Percentiles rank a stretch among this genome's conserved stretches.
These are phyloP conservation scores for Leptinotarsa haldemani DNA, from an alignment of 2,888 invertebrate genomes.

Conservation along the genomic window DNA sequence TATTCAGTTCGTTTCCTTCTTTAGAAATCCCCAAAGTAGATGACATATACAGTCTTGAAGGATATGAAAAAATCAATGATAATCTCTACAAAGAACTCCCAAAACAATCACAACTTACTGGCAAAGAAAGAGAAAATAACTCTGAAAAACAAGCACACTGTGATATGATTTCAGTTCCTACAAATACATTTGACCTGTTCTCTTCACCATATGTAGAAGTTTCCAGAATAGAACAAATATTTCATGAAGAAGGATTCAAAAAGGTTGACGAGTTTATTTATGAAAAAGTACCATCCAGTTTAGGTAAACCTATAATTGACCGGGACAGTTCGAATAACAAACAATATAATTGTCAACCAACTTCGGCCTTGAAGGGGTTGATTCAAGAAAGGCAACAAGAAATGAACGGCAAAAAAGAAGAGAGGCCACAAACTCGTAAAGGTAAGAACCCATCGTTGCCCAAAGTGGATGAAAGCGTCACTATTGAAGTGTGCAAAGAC, in stretches of 20 bases:
- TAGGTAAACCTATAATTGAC: no score
- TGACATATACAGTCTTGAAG: background rate
- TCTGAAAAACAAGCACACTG: background rate
- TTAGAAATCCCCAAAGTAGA: background rate
- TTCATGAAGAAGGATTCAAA: background rate
- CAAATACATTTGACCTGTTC: background rate
- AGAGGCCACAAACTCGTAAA: no score
- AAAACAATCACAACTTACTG: background rate
- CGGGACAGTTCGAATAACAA: no score
- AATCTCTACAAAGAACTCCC: background rate
- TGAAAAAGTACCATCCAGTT: background rate
- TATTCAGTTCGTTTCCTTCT: background rate
- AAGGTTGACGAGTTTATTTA: background rate
- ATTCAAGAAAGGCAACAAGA: constrained; percentile 15
- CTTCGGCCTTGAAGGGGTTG: constrained; percentile 16
- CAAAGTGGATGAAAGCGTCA: background rate
- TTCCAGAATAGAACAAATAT: background rate
- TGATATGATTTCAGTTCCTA: constrained; percentile 8
- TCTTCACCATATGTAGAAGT: background rate
- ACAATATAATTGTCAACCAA: background rate
- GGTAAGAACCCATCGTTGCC: background rate
- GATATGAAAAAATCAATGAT: background rate
- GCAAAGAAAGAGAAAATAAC: background rate
- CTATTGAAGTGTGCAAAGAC: background rate
- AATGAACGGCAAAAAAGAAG: no score